These are phyloP conservation scores for Sander vitreus DNA, from an alignment of 2,113 vertebrate genomes.

Conservation along the genomic window DNA sequence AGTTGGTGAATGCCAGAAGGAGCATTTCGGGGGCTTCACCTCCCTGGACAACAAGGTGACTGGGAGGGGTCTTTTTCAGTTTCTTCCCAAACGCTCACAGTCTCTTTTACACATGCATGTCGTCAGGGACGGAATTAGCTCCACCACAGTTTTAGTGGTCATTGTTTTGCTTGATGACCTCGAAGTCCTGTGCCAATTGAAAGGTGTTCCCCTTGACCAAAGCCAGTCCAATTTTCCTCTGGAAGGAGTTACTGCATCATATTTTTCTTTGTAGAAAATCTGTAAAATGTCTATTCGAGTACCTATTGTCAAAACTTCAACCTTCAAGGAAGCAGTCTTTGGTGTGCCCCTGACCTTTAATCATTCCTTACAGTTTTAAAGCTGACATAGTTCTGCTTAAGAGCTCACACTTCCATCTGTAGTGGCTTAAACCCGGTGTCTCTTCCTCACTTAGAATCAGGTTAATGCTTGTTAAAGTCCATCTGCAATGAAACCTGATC, in stretches of 20 bases:
- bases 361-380: slow-evolving; percentile 31
- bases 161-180: background rate
- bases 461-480: slow-evolving; percentile 57
- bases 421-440: slow-evolving; percentile 33
- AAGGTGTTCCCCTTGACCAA: background rate
- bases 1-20: slow-evolving; percentile 21
- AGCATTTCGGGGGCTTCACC: background rate
- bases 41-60: background rate
- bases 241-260: background rate
- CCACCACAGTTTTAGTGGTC: background rate
- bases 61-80: background rate
- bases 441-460: slow-evolving; percentile 41
- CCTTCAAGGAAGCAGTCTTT: slow-evolving; percentile 25
- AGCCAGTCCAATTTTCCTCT: background rate
- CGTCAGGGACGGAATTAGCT: slow-evolving; percentile 11
- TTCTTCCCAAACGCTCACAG: background rate
- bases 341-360: slow-evolving; percentile 50
- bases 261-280: slow-evolving; percentile 16
- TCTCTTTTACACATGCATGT: background rate
- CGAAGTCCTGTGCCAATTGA: background rate
- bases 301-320: slow-evolving; percentile 7
- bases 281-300: background rate
- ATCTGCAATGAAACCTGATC: slow-evolving; percentile 67
- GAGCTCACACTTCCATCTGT: slow-evolving; percentile 53
- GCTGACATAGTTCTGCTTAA: background rate